Evolutionary conservation across 30 jellyfish, hydroid and myxozoan genomes (phyloP).

Genomic region (Pelagia noctiluca): DNA sequence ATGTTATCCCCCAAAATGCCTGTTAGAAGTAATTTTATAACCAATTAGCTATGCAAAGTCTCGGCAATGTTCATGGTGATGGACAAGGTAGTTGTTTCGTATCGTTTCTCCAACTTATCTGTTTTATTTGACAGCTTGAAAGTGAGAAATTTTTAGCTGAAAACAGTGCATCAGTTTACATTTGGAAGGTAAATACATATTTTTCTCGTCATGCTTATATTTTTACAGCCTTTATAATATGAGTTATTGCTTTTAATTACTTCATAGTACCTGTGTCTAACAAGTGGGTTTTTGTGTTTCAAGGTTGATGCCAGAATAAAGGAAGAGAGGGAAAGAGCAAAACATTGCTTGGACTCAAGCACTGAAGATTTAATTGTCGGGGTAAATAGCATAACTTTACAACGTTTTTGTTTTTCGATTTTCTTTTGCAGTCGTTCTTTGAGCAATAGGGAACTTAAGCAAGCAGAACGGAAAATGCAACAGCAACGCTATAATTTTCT

Average conservation of each 20-base stretch:
- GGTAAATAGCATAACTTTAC: too few species aligned
- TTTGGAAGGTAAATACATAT: constrained; percentile 80
- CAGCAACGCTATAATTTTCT: too few species aligned
- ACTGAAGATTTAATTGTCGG: constrained; percentile 89
- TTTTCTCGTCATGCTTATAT: too few species aligned
- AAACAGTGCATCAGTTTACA: constrained; percentile 97
- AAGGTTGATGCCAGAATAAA: constrained; percentile 94
- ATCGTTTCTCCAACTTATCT: background rate
- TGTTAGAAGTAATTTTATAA: too few species aligned
- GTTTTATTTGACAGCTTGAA: constrained; percentile 71
- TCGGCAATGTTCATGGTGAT: background rate
- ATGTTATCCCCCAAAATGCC: too few species aligned
- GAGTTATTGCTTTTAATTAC: too few species aligned
- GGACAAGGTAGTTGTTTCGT: background rate
- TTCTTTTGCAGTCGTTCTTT: too few species aligned
- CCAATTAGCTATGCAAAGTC: too few species aligned
- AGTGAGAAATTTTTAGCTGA: constrained; percentile 95
- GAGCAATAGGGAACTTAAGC: too few species aligned
- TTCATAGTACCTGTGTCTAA: background rate
- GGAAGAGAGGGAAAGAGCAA: constrained; percentile 96
- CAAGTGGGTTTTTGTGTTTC: background rate
- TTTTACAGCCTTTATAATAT: too few species aligned
- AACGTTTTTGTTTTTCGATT: too few species aligned
- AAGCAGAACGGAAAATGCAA: too few species aligned
- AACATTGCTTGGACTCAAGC: constrained; percentile 93